These are phyloP conservation scores for Silvanus unidentatus DNA, from an alignment of 2,888 invertebrate species.

Conservation along the genomic window DNA sequence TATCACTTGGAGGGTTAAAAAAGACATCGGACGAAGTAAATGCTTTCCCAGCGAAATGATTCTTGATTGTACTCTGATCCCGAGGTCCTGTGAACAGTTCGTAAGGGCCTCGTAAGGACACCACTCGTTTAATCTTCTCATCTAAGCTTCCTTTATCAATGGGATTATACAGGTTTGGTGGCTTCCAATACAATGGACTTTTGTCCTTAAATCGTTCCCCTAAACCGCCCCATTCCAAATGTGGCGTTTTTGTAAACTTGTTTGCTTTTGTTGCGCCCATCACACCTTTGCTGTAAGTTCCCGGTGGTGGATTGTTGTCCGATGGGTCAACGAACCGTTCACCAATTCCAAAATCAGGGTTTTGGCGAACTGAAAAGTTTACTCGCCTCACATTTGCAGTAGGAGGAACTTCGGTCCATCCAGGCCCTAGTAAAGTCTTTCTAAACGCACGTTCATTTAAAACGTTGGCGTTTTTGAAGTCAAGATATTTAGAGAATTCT, in stretches of 20 bases:
- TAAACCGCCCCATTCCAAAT: constrained; percentile 39
- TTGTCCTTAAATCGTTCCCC: constrained; percentile 31
- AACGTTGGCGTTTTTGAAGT: constrained; percentile 21
- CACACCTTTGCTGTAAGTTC: constrained; percentile 1
- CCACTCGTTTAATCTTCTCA: constrained; percentile 19
- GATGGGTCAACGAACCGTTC: constrained; percentile 13
- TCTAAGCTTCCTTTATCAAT: constrained; percentile 20
- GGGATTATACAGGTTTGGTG: constrained; percentile 35
- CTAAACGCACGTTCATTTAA: constrained; percentile 20
- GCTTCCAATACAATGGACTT: constrained; percentile 25
- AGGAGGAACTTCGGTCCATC: constrained; percentile 19
- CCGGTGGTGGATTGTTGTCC: constrained; percentile 19
- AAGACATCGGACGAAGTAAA: constrained; percentile 31
- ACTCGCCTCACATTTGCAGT: constrained; percentile 13
- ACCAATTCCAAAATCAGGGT: constrained; percentile 23
- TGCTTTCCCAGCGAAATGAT: constrained; percentile 45
- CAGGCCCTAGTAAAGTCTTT: constrained; percentile 26
- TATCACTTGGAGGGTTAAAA: constrained; percentile 30
- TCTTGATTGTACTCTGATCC: constrained; percentile 50
- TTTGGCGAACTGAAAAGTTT: constrained; percentile 9
- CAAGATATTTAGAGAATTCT: constrained; percentile 26
- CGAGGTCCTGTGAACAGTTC: constrained; percentile 49
- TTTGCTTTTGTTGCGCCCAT: constrained; percentile 10
- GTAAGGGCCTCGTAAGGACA: constrained; percentile 41
- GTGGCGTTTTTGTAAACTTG: constrained; percentile 28